phyloP scores from a whole-genome alignment of 1,140 invertebrate species.

The Hylaeus anthracinus region DNA sequence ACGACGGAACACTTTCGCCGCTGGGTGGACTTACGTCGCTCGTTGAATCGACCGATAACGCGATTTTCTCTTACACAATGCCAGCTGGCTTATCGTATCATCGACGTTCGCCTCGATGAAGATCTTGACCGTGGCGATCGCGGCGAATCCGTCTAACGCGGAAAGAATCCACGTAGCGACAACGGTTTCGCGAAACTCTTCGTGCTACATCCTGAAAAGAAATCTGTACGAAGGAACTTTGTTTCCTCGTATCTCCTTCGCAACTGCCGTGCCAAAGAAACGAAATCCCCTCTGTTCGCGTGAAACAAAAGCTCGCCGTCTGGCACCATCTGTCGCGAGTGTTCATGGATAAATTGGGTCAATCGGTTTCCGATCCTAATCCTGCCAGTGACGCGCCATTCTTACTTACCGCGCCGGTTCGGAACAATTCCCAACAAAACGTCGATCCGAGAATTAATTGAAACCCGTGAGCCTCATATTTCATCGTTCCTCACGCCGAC shows the following conservation, averaged over 20 bases:
- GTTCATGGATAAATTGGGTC: slow-evolving; percentile 43
- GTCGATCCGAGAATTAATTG: not conserved
- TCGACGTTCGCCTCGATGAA: slow-evolving; percentile 36
- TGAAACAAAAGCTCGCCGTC: slow-evolving; percentile 13
- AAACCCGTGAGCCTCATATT: no score
- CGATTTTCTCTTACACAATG: slow-evolving; percentile 39
- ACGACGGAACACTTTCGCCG: not conserved
- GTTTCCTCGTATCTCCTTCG: no score
- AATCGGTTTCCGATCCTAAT: slow-evolving; percentile 50
- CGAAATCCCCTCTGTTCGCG: not conserved
- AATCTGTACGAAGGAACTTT: no score
- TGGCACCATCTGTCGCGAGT: slow-evolving; percentile 24
- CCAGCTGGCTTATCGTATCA: slow-evolving; percentile 17
- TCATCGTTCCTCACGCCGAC: not conserved
- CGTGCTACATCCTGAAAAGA: no score
- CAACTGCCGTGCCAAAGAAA: not conserved
- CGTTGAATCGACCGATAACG: slow-evolving; percentile 31
- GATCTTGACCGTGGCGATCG: slow-evolving; percentile 41
- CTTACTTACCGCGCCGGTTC: slow-evolving; percentile 28
- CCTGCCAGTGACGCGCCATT: slow-evolving; percentile 16
- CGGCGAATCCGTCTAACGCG: slow-evolving; percentile 35
- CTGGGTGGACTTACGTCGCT: not conserved
- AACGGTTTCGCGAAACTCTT: not conserved
- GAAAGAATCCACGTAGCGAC: slow-evolving; percentile 22
- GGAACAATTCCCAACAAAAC: not conserved